These are phyloP conservation scores for Vulpes vulpes DNA, from an alignment of 2,113 vertebrate species.

Conservation along the genomic window DNA sequence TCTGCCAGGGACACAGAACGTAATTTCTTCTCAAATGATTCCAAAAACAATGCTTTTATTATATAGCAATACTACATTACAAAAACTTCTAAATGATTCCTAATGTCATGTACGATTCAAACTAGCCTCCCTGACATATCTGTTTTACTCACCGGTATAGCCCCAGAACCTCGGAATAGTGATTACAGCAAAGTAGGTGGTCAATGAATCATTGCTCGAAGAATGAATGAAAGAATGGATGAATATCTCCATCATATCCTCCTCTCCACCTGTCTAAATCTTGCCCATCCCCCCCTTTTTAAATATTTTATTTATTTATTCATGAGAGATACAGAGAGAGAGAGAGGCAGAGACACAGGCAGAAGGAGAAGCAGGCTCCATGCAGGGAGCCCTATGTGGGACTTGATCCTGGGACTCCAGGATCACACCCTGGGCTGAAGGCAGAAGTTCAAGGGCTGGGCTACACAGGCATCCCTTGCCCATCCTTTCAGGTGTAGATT, in stretches of 20 bases:
- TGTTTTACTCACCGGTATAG: background rate
- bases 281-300: background rate
- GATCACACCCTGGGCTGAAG: too few species aligned
- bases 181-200: background rate
- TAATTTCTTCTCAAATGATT: slow-evolving; percentile 44
- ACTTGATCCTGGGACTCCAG: too few species aligned
- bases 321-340: too few species aligned
- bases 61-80: background rate
- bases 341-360: too few species aligned
- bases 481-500: slow-evolving; percentile 37
- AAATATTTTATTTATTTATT: too few species aligned
- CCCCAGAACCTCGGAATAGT: background rate
- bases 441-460: too few species aligned
- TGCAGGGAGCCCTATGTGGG: too few species aligned
- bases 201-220: background rate
- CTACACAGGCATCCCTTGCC: background rate
- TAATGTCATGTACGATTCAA: slow-evolving; percentile 25
- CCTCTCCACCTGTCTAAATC: background rate
- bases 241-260: background rate
- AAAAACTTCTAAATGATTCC: slow-evolving; percentile 29
- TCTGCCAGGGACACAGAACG: background rate
- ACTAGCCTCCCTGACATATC: background rate
- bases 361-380: too few species aligned
- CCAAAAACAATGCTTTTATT: background rate
- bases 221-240: background rate